A percentile compares a stretch with the other conserved stretches of the same genome.
These are phyloP conservation scores for Acomys russatus DNA, from an alignment of 2,797 vertebrate genomes.

Conservation along the genomic window DNA sequence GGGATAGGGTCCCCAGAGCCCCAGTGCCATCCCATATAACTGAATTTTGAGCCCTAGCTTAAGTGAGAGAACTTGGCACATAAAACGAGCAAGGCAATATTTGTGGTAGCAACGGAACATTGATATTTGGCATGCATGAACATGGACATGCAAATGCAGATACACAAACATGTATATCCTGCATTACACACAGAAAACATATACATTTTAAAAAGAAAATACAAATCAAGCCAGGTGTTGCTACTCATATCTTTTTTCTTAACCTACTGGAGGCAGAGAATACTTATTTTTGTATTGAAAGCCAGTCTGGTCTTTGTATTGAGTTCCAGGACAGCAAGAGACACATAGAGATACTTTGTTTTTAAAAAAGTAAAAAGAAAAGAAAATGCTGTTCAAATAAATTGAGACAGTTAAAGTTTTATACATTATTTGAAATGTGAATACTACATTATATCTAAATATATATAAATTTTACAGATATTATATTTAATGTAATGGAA, in stretches of 20 bases:
- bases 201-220: not conserved
- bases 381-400: not conserved
- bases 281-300: not conserved
- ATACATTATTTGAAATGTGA: not conserved
- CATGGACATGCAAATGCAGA: not conserved
- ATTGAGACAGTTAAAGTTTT: not conserved
- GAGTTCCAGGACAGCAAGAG: not conserved
- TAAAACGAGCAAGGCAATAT: not conserved
- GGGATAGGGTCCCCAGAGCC: not conserved
- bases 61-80: not conserved
- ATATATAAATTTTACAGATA: not conserved
- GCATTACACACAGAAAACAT: not conserved
- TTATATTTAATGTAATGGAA: not conserved
- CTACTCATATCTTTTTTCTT: not conserved
- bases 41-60: not conserved
- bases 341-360: not conserved
- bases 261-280: not conserved
- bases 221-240: not conserved
- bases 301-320: not conserved
- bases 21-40: not conserved
- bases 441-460: not conserved
- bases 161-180: not conserved
- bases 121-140: not conserved
- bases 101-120: no score
- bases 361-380: not conserved